phyloP scores from a whole-genome alignment of 2,888 invertebrate species.

The Limnephilus lunatus region DNA sequence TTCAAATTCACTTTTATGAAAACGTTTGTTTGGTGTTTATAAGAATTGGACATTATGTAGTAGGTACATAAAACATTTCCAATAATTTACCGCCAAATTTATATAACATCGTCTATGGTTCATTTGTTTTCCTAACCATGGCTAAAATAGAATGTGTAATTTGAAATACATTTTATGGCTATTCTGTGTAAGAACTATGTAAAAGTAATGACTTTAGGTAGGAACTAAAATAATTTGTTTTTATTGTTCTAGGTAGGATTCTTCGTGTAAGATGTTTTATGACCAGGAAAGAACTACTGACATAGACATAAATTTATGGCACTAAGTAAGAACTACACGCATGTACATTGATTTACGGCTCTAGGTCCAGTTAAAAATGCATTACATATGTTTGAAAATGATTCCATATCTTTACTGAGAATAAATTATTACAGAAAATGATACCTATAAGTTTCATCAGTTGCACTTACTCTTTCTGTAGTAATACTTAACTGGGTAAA shows the following conservation, averaged over 20 bases:
- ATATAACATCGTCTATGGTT: neutral
- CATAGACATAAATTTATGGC: neutral
- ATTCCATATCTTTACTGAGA: no score
- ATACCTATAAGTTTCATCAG: no score
- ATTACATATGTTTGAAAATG: neutral
- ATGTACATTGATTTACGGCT: neutral
- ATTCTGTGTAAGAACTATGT: neutral
- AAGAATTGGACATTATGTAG: neutral
- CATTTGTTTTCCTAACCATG: neutral
- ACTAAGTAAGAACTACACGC: neutral
- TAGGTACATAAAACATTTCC: neutral
- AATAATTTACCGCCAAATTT: neutral
- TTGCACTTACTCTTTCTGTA: neutral
- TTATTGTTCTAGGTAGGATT: neutral
- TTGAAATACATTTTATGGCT: neutral
- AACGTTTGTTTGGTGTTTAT: neutral
- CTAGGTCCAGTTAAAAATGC: neutral
- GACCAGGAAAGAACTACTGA: neutral
- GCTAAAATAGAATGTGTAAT: neutral
- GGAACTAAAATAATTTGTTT: neutral
- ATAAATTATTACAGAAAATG: no score
- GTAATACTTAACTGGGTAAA: neutral
- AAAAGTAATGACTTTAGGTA: neutral
- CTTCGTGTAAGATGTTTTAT: neutral
- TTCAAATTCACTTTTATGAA: neutral